Evolutionary conservation across 2,888 invertebrate genomes (phyloP).

Genomic region (Oxyteleia sp.): DNA sequence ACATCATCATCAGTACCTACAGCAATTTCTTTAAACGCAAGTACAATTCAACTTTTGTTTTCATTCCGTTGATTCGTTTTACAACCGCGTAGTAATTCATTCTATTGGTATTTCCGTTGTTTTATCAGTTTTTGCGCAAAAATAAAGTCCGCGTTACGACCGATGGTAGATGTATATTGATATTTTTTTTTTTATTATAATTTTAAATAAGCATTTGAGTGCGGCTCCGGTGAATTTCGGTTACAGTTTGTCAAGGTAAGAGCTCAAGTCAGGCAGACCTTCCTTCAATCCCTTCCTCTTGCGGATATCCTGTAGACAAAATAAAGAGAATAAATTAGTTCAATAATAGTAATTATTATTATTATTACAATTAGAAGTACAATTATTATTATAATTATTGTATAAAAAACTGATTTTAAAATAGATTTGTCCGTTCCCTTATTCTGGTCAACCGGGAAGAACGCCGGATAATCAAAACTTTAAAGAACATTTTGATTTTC

Average conservation of each 20-base stretch:
- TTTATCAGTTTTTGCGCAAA: conserved; percentile 76
- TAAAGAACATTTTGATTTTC: conserved; percentile 87
- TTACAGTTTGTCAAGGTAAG: conserved; percentile 99
- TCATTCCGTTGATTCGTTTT: conserved; percentile 60
- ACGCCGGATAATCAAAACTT: conserved; percentile 87
- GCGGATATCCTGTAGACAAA: conserved; percentile 92
- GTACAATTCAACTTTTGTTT: conserved; percentile 80
- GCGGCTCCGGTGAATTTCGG: conserved; percentile 82
- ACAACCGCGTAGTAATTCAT: conserved; percentile 28
- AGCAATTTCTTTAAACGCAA: conserved; percentile 78
- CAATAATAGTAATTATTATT: too few species aligned
- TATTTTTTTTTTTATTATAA: conserved; percentile 81
- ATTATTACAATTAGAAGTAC: too few species aligned
- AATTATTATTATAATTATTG: conserved; percentile 27
- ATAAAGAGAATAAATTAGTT: too few species aligned
- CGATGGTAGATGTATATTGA: conserved; percentile 78
- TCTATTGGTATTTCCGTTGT: conserved; percentile 63
- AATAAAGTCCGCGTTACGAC: conserved; percentile 81
- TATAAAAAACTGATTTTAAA: neutral
- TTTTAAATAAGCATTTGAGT: conserved; percentile 87
- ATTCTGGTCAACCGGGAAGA: conserved; percentile 86
- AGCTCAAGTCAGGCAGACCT: conserved; percentile 97
- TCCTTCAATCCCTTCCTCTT: conserved; percentile 99
- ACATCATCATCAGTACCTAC: conserved; percentile 80
- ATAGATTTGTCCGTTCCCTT: conserved; percentile 88